Conservation (phyloP, 2,797 vertebrate genomes). For the Mus minutoides region DNA sequence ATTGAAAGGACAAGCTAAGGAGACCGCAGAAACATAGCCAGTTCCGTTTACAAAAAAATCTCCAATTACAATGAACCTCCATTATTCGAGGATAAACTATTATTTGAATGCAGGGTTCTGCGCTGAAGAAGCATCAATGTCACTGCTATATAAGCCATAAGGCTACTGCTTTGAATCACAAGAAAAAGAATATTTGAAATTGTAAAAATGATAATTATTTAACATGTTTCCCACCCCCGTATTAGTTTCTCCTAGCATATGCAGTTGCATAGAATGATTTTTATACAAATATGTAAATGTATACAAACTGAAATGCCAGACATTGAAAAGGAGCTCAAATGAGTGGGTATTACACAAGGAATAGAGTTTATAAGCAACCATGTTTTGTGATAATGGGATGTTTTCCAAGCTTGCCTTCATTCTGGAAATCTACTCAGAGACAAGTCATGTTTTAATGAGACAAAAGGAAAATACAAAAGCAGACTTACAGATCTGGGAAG, state of each 20-base stretch:
- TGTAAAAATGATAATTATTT: conserved; percentile 77
- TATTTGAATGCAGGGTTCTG: conserved; percentile 7
- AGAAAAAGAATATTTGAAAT: conserved; percentile 57
- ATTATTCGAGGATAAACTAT: conserved; percentile 66
- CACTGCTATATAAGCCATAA: conserved; percentile 41
- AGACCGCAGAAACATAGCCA: conserved; percentile 45
- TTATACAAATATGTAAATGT: conserved; percentile 77
- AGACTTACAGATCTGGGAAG: conserved; percentile 55
- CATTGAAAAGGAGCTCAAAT: conserved; percentile 72
- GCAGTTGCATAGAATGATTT: conserved; percentile 68
- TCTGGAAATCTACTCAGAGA: conserved; percentile 66
- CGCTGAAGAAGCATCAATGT: conserved; percentile 59
- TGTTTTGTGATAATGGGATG: conserved; percentile 79
- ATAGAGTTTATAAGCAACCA: conserved; percentile 60
- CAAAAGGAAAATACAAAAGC: conserved; percentile 44
- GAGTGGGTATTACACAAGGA: conserved; percentile 69
- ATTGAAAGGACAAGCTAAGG: conserved; percentile 63
- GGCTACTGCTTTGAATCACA: conserved; percentile 63
- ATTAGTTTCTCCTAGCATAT: conserved; percentile 76
- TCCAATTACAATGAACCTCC: conserved; percentile 73
- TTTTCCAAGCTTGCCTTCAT: conserved; percentile 73
- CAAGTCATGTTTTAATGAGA: conserved; percentile 52
- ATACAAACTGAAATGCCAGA: conserved; percentile 74
- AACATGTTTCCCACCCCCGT: conserved; percentile 75
- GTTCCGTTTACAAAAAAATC: conserved; percentile 71